Evolutionary conservation across 2,113 vertebrate species (phyloP).

Genomic region (Rutilus rutilus): DNA sequence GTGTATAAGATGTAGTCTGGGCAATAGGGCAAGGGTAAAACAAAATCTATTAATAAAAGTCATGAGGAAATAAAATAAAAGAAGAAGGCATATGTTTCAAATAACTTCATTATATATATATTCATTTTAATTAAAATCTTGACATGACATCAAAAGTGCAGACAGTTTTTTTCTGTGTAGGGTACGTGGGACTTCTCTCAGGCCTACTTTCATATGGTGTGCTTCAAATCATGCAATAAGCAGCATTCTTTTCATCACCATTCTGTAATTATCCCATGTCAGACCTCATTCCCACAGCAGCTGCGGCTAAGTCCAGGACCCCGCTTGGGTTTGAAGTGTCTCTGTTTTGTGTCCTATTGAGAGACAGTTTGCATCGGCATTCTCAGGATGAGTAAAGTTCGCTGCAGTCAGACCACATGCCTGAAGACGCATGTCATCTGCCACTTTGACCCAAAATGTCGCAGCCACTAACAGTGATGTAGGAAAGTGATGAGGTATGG

Average conservation of each 20-base stretch:
- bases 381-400: conserved; percentile 39
- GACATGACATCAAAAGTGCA: neutral
- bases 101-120: too few relatives aligned
- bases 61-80: neutral
- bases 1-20: too few relatives aligned
- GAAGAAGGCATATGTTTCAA: neutral
- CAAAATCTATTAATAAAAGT: neutral
- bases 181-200: neutral
- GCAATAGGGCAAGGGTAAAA: too few relatives aligned
- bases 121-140: neutral
- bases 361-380: conserved; percentile 38
- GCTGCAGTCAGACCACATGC: conserved; percentile 53
- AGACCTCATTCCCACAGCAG: conserved; percentile 48
- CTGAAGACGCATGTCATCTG: conserved; percentile 49
- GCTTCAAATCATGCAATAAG: conserved; percentile 34
- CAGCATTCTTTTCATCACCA: conserved; percentile 58
- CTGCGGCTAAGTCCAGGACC: conserved; percentile 46
- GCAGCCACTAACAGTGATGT: conserved; percentile 11
- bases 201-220: neutral
- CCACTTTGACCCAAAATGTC: conserved; percentile 55
- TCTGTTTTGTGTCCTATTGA: conserved; percentile 57
- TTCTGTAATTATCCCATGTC: conserved; percentile 48
- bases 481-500: conserved; percentile 17
- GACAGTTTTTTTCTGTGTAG: neutral
- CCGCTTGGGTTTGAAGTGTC: conserved; percentile 49